Evolutionary conservation across 2,113 vertebrate species (phyloP).

Genomic region (Pomatorhinus ruficollis): DNA sequence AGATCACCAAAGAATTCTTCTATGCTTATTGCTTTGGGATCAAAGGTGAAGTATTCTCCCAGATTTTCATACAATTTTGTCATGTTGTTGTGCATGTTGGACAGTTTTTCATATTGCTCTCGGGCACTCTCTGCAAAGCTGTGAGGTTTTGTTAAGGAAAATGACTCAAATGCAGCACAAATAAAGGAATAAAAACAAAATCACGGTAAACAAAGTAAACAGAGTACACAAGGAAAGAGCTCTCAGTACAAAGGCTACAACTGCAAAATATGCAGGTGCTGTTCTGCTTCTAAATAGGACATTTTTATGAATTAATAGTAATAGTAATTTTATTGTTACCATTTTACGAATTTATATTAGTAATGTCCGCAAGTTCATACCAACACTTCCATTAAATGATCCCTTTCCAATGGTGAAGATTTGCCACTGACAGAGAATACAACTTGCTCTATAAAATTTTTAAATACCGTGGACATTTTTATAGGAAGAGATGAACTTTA

Average conservation of each 20-base stretch:
- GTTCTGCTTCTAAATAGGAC: neutral
- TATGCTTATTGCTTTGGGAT: constrained; percentile 84
- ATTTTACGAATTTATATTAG: neutral
- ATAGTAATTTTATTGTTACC: too few species aligned
- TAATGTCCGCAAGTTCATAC: neutral
- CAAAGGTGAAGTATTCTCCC: constrained; percentile 91
- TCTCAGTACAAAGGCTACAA: neutral
- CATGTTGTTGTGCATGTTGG: constrained; percentile 97
- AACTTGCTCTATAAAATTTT: neutral
- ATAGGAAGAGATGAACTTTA: neutral
- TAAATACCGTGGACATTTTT: neutral
- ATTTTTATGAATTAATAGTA: neutral
- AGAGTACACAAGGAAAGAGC: neutral
- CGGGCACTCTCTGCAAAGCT: constrained; percentile 88
- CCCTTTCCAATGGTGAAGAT: neutral
- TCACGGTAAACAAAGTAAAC: neutral
- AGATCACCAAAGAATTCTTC: constrained; percentile 96
- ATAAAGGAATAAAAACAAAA: neutral
- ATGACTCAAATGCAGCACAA: neutral
- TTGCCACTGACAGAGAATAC: neutral
- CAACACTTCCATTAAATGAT: neutral
- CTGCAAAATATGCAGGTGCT: neutral
- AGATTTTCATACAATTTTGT: constrained; percentile 90
- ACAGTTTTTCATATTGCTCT: constrained; percentile 93
- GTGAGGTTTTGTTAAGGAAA: constrained; percentile 86